A percentile compares a stretch with the other conserved stretches of the same genome.
Conservation (phyloP, 2,888 invertebrate genomes). For the Amiota mariae region DNA sequence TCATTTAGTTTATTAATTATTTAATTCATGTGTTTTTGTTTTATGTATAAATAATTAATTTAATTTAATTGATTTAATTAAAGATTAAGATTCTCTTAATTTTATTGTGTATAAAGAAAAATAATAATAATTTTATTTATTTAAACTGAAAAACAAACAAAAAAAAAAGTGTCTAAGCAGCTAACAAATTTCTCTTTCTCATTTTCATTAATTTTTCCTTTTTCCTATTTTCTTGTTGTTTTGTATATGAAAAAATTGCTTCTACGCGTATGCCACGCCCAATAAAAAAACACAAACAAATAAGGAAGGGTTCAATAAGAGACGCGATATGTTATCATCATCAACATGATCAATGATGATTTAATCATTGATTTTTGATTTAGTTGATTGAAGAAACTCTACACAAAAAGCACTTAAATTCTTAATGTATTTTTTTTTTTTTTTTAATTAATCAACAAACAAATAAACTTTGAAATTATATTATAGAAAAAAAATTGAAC, state of each 20-base stretch:
- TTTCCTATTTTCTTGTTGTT: not conserved
- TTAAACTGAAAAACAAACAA: not conserved
- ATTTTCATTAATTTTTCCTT: not conserved
- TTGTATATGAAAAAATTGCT: conserved; percentile 47
- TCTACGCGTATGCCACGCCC: conserved; percentile 47
- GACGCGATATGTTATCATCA: too few relatives aligned
- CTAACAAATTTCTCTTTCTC: not conserved
- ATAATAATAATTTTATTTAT: conserved; percentile 16
- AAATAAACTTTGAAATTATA: too few relatives aligned
- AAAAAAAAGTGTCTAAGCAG: too few relatives aligned
- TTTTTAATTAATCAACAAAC: too few relatives aligned
- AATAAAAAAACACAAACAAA: not conserved
- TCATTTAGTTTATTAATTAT: too few relatives aligned
- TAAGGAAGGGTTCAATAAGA: not conserved
- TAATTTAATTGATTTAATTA: conserved; percentile 29
- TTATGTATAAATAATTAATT: not conserved
- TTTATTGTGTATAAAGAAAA: conserved; percentile 16
- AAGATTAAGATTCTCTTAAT: conserved; percentile 12
- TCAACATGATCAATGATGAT: too few relatives aligned
- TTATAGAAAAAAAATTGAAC: too few relatives aligned
- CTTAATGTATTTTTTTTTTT: too few relatives aligned
- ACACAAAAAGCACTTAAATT: too few relatives aligned
- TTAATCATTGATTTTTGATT: too few relatives aligned
- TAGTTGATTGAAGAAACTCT: too few relatives aligned
- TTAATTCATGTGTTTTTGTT: not conserved